Conservation (phyloP, 2,113 vertebrate genomes). For the Tetraodon nigroviridis region DNA sequence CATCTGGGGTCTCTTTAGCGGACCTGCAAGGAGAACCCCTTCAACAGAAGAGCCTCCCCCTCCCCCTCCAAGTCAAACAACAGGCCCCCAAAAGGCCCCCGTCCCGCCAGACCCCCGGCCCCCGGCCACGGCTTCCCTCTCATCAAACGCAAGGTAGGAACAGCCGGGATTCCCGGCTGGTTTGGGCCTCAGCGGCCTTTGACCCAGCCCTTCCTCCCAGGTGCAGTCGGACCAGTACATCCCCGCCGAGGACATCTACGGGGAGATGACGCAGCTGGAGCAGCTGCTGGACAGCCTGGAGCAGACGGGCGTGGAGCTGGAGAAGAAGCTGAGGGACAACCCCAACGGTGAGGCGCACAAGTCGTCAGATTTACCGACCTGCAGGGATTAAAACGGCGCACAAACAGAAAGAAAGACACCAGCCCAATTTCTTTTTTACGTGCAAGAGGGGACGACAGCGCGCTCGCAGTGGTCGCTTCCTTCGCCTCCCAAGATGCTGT, state of each 20-base stretch:
- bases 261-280: constrained; percentile 88
- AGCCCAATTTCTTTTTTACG: too few species aligned
- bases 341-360: constrained; percentile 74
- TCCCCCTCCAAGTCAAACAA: constrained; percentile 69
- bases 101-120: constrained; percentile 87
- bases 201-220: constrained; percentile 57
- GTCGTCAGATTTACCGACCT: too few species aligned
- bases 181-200: too few species aligned
- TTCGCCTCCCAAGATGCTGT: too few species aligned
- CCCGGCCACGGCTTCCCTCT: constrained; percentile 94
- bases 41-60: constrained; percentile 88
- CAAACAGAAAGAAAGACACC: too few species aligned
- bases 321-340: constrained; percentile 84
- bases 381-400: too few species aligned
- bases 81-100: constrained; percentile 82
- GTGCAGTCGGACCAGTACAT: constrained; percentile 96
- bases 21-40: constrained; percentile 96
- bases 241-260: constrained; percentile 90
- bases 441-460: too few species aligned
- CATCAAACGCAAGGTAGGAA: constrained; percentile 93
- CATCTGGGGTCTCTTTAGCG: constrained; percentile 67
- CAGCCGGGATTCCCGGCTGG: too few species aligned
- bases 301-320: constrained; percentile 87
- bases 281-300: constrained; percentile 90
- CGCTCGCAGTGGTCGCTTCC: too few species aligned